Conservation (phyloP, 2,113 vertebrate genomes). For the Salvelinus fontinalis region DNA sequence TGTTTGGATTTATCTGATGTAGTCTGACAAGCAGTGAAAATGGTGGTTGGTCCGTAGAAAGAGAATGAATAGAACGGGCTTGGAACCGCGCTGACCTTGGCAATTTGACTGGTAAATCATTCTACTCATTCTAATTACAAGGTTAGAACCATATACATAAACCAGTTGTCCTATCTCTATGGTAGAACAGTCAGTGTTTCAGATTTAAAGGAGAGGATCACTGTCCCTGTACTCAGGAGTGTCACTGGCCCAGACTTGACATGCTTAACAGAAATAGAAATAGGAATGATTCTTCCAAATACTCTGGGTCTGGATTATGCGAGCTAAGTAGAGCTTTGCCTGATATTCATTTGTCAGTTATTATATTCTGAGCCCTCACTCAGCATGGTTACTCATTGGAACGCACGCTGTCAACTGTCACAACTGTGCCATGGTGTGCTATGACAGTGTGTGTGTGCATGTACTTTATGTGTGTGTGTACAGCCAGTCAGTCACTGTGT, state of each 20-base stretch:
- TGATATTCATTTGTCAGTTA: conserved; percentile 2
- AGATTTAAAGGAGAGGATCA: not conserved
- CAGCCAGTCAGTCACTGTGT: not conserved
- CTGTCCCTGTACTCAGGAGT: not conserved
- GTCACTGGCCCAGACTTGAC: not conserved
- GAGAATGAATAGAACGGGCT: not conserved
- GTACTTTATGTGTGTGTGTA: not conserved
- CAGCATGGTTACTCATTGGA: not conserved
- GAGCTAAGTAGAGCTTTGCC: not conserved
- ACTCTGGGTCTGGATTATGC: not conserved
- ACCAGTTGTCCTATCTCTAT: no score
- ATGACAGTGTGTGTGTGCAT: not conserved
- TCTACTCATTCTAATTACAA: no score
- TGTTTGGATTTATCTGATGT: no score
- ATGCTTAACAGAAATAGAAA: not conserved
- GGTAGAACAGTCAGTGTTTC: not conserved
- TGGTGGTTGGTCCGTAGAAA: not conserved
- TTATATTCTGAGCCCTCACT: not conserved
- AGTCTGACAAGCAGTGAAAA: no score
- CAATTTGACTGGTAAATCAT: no score
- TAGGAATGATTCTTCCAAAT: not conserved
- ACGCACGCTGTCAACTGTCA: not conserved
- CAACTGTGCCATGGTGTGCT: not conserved
- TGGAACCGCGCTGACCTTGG: not conserved
- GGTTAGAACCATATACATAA: no score